A percentile compares a stretch with the other conserved stretches of the same genome.
Conservation (phyloP, 37 sponge, comb jelly and placozoan species). For the Agelas oroides region DNA sequence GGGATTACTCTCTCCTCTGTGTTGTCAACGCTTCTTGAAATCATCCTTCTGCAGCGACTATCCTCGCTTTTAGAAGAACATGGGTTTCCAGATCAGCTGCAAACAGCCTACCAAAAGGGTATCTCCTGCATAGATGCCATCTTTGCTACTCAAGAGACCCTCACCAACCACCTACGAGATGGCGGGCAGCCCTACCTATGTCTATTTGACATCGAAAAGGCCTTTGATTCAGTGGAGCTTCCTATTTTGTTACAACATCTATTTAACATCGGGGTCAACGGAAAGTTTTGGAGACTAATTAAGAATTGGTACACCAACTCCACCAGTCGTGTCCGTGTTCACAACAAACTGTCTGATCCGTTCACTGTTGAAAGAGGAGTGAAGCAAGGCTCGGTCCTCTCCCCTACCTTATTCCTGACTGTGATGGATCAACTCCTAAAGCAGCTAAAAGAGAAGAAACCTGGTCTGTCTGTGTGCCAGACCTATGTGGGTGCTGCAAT, state of each 20-base stretch:
- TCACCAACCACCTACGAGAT: neutral
- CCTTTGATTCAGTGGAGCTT: constrained; percentile 17
- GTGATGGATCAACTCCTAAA: constrained; percentile 21
- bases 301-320: constrained; percentile 8
- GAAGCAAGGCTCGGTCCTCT: constrained; percentile 19
- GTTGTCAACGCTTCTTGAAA: neutral
- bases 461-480: constrained; percentile 2
- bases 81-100: neutral
- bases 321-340: constrained; percentile 10
- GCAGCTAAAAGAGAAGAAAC: neutral
- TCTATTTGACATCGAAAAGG: constrained; percentile 15
- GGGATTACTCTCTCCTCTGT: constrained; percentile 15
- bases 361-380: constrained; percentile 20
- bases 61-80: neutral
- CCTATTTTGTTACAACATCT: neutral
- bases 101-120: constrained; percentile 17
- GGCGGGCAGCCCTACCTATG: constrained; percentile 11
- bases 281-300: constrained; percentile 10
- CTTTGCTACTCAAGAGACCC: constrained; percentile 8
- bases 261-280: constrained; percentile 1
- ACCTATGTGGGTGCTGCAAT: constrained; percentile 10
- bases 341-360: neutral
- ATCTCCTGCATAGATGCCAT: constrained; percentile 8
- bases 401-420: neutral
- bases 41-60: neutral